phyloP scores from a whole-genome alignment of 2,797 vertebrate species.

The Sebastes taczanowskii region DNA sequence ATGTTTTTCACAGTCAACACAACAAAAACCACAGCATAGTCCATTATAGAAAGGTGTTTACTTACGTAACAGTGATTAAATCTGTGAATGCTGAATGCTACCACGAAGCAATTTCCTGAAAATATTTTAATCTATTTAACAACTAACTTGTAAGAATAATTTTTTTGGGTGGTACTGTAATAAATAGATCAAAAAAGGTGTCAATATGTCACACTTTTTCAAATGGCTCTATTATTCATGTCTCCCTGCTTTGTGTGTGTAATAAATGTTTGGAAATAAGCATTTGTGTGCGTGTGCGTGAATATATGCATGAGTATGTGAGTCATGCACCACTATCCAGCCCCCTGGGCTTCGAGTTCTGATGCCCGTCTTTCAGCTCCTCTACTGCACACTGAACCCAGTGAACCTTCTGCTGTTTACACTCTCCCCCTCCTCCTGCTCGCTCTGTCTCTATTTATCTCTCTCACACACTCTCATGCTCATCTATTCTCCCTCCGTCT shows the following conservation, averaged over 20 bases:
- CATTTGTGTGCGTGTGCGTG: constrained; percentile 44
- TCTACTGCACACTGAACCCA: constrained; percentile 77
- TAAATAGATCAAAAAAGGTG: neutral
- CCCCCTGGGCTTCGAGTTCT: constrained; percentile 72
- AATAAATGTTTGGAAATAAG: constrained; percentile 37
- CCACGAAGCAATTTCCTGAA: neutral
- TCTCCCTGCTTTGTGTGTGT: constrained; percentile 30
- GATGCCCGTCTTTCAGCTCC: constrained; percentile 78
- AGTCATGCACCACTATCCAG: constrained; percentile 78
- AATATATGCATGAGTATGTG: constrained; percentile 78
- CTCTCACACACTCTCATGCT: constrained; percentile 66
- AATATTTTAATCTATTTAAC: neutral
- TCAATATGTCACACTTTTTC: constrained; percentile 20
- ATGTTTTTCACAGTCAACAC: constrained; percentile 12
- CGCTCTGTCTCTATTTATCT: constrained; percentile 69
- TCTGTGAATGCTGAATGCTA: neutral
- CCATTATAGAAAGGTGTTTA: neutral
- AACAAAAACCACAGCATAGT: neutral
- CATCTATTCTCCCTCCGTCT: constrained; percentile 63
- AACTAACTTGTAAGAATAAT: neutral
- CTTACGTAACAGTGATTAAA: neutral
- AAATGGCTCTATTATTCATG: constrained; percentile 30
- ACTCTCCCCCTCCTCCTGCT: constrained; percentile 64
- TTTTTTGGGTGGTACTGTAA: neutral
- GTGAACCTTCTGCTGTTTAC: constrained; percentile 81